Conservation (phyloP, 2,888 invertebrate genomes). For the Phalera bucephala region DNA sequence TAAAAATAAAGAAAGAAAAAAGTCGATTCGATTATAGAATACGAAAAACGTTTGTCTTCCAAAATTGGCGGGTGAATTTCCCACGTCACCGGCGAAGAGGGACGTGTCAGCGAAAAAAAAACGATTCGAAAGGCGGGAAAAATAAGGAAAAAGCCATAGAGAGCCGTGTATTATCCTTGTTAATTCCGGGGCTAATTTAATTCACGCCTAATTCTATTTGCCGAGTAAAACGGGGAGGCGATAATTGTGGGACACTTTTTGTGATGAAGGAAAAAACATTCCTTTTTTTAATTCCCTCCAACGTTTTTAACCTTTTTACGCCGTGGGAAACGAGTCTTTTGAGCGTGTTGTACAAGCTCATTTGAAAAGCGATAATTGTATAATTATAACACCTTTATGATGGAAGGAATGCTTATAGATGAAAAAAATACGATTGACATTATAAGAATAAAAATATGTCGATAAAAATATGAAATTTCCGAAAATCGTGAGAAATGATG, state of each 20-base stretch:
- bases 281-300: slow-evolving; percentile 46
- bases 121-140: slow-evolving; percentile 58
- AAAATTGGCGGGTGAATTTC: slow-evolving; percentile 27
- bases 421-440: no score
- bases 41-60: slow-evolving; percentile 43
- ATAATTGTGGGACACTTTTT: slow-evolving; percentile 76
- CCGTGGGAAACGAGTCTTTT: slow-evolving; percentile 56
- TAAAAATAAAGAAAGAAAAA: no score
- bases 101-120: slow-evolving; percentile 48
- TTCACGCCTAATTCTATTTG: slow-evolving; percentile 82
- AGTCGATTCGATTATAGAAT: slow-evolving; percentile 1
- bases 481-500: no score
- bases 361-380: slow-evolving; percentile 23
- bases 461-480: no score
- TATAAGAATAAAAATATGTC: no score
- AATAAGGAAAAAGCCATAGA: slow-evolving; percentile 67
- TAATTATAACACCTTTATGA: slow-evolving; percentile 7
- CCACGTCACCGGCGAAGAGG: slow-evolving; percentile 31
- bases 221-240: slow-evolving; percentile 77
- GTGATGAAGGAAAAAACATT: slow-evolving; percentile 53
- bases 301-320: slow-evolving; percentile 48
- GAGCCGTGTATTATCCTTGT: slow-evolving; percentile 77
- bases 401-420: no score
- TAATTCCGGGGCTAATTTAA: slow-evolving; percentile 81
- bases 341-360: slow-evolving; percentile 23